Percentiles rank a stretch among this genome's conserved stretches.
Conservation (phyloP, 2,888 invertebrate genomes). For the Lucinisca nassula region DNA sequence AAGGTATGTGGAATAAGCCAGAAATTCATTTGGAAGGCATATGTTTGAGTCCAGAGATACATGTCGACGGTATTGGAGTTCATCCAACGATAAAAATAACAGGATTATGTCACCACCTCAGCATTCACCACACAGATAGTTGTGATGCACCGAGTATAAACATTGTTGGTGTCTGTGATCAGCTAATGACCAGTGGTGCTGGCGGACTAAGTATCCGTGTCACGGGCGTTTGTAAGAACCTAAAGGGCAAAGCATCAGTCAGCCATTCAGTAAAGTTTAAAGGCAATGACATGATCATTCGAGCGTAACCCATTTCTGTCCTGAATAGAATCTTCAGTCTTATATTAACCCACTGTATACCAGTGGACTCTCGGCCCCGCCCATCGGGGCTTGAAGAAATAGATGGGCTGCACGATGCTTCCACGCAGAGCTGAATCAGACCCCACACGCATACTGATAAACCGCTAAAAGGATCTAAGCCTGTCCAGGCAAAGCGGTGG, state of each 20-base stretch:
- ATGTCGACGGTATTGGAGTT: background rate
- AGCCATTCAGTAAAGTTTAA: background rate
- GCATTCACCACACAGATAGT: background rate
- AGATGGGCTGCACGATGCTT: background rate
- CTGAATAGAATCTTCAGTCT: too few species aligned
- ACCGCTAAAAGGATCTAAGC: background rate
- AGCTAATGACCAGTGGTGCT: background rate
- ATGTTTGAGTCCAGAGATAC: background rate
- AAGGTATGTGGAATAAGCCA: background rate
- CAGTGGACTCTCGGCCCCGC: too few species aligned
- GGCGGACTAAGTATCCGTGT: background rate
- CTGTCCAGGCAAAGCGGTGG: background rate
- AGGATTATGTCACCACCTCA: background rate
- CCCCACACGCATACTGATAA: background rate
- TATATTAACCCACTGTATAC: too few species aligned
- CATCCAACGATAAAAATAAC: background rate
- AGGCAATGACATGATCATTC: background rate
- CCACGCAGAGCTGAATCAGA: background rate
- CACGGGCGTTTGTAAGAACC: background rate
- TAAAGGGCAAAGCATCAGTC: background rate
- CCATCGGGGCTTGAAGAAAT: background rate
- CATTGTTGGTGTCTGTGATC: background rate
- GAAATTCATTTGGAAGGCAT: conserved; percentile 4
- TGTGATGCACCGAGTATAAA: background rate
- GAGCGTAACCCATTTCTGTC: background rate